These are phyloP conservation scores for Dascillus cervinus DNA, from an alignment of 2,888 invertebrate genomes.

Conservation along the genomic window DNA sequence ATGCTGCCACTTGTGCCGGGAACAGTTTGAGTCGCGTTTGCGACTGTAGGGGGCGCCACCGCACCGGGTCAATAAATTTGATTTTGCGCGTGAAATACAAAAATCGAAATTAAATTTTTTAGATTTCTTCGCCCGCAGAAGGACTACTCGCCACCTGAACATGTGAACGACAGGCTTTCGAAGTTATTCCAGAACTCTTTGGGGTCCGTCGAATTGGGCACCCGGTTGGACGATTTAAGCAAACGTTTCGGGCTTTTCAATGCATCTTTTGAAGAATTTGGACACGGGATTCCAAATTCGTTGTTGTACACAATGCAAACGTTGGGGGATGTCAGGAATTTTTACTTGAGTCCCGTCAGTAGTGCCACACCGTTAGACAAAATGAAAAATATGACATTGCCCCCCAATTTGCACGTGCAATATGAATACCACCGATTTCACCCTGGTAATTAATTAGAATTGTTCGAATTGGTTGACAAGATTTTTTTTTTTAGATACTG, in stretches of 20 bases:
- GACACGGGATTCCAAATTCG: constrained; percentile 77
- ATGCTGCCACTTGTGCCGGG: constrained; percentile 25
- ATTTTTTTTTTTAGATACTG: constrained; percentile 58
- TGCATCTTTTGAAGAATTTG: constrained; percentile 62
- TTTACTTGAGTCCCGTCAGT: constrained; percentile 66
- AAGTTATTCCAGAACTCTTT: constrained; percentile 50
- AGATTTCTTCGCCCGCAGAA: constrained; percentile 72
- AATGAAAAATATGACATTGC: constrained; percentile 63
- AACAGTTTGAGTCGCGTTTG: constrained; percentile 29
- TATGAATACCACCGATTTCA: constrained; percentile 75
- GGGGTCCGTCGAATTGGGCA: constrained; percentile 42
- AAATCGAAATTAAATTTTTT: constrained; percentile 27
- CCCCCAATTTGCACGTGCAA: constrained; percentile 81
- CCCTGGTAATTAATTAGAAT: too few species aligned
- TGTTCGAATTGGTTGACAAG: too few species aligned
- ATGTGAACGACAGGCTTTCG: constrained; percentile 55
- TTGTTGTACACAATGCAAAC: constrained; percentile 65
- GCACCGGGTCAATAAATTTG: constrained; percentile 37
- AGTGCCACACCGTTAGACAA: constrained; percentile 66
- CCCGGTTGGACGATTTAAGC: constrained; percentile 44
- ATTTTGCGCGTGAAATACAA: constrained; percentile 36
- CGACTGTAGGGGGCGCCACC: constrained; percentile 32
- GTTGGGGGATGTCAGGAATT: constrained; percentile 64
- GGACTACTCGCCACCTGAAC: constrained; percentile 63
- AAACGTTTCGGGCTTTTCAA: constrained; percentile 63